Conservation (phyloP, 1,140 invertebrate genomes). For the silkworm (Bombyx mori) region DNA sequence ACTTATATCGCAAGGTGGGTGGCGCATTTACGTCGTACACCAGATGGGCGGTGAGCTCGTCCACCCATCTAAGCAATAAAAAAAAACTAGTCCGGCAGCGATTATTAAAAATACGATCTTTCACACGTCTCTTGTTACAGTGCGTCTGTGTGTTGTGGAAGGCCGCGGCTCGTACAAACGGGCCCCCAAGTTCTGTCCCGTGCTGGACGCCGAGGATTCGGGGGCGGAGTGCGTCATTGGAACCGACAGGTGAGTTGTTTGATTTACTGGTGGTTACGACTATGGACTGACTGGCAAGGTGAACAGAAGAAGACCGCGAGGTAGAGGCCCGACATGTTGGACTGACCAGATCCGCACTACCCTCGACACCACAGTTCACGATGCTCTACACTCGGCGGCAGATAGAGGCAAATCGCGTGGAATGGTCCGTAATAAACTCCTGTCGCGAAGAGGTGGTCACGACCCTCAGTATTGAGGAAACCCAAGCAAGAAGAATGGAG, state of each 20-base stretch:
- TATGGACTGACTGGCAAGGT: background rate
- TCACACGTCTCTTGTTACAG: slow-evolving; percentile 8
- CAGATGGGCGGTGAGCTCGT: too few relatives aligned
- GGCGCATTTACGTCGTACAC: too few relatives aligned
- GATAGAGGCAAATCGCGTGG: too few relatives aligned
- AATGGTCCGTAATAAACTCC: too few relatives aligned
- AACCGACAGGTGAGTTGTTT: slow-evolving; percentile 72
- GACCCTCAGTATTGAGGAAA: background rate
- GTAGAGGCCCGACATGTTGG: too few relatives aligned
- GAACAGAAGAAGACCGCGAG: too few relatives aligned
- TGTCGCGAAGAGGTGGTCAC: too few relatives aligned
- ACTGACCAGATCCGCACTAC: too few relatives aligned
- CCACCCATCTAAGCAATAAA: background rate
- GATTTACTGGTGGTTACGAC: background rate
- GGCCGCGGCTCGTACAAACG: slow-evolving; percentile 72
- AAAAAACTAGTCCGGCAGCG: background rate
- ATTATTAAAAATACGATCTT: background rate
- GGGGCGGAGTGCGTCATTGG: slow-evolving; percentile 77
- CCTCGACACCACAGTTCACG: too few relatives aligned
- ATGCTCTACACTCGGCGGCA: too few relatives aligned
- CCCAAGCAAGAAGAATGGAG: background rate
- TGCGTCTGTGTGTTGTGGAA: slow-evolving; percentile 76
- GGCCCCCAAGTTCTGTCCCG: slow-evolving; percentile 73
- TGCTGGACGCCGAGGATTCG: slow-evolving; percentile 67
- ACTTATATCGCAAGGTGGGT: too few relatives aligned